Evolutionary conservation across 92 coral and sea anemone genomes (phyloP), one percentile per base, ranked within the genome.

Genomic region (Epizoanthus ramosus): DNA sequence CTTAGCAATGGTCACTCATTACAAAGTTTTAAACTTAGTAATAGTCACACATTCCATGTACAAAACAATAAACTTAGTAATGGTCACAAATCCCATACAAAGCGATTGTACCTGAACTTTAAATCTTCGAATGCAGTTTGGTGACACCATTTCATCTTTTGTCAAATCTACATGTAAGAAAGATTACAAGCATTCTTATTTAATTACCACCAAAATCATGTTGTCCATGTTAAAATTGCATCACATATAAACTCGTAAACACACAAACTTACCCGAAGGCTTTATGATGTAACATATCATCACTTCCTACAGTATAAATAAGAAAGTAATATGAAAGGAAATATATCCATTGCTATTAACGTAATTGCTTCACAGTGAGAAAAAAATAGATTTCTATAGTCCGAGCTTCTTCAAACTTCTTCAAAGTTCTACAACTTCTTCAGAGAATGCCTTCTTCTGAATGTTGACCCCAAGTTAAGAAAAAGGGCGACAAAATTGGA

Each of bases 281-380:
- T 85, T 84, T 33, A 92, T 84, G 80, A 95, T 87, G 63, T 88
- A 88, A 72, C 94, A 91, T 13, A 95, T 71, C 92, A 95, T 89
- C 76, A 95, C 86, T 84, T 95, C 95, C 98, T 95, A 68, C 18
- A 81, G 82, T 41, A 50, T n/a, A n/a, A n/a, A 28, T 28, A 28
- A 28, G 31, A 28, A 28, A 28, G 2, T 28, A 28, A 12, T 15
- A 21, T 74, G 50, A n/a, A 17, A 43, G 43, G 56, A 64, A 21
- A 41, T 10, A 47, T 12, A 47, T 47, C 15, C 7, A 47, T 10
- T 47, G 54, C 3, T 2, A 37, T 37, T 3, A 37, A 3, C 43
- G 43, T 37, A 37, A 37, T 37, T 37, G 43, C 1, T 37, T 37
- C 31, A 28, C 31, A 28, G 31, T 28, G 31, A 28, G 1, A 28